Base-by-base conservation (phyloP, 2,113 vertebrate genomes). In the Catagonus wagneri region DNA sequence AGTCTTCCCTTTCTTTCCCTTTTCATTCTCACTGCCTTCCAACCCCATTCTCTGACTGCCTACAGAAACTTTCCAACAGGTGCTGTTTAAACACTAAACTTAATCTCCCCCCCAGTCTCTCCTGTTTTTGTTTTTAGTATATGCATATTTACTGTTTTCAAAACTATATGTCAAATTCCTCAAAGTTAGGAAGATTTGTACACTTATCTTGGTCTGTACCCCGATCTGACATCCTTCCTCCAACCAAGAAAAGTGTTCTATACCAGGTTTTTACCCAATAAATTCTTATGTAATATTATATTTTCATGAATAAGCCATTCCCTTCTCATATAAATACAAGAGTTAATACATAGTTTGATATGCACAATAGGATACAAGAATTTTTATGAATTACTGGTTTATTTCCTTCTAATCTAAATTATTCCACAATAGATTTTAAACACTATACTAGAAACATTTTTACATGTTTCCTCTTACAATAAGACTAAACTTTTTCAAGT, bases 161-260 rank as follows among this genome's bases (percentile, higher is more conserved):
- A 94, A 85, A 78, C 22, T 60, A 39, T 92, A 90, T n/a, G 36
- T 52, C 20, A 75, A 11, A 56, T 84, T 90, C 39, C 23, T 90
- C 85, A 56, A 69, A 81, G 15, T 39, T 76, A 27, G 44, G 25
- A 78, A 61, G 7, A 87, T 58, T 36, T 86, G 74, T 90, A 85
- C 11, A 83, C 2, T 72, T 83, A 44, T 15, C 27, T 19, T 58
- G 58, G 20, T 39, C 61, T 63, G n/a, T 16, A 44, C 9, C 4
- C 25, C 39, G 11, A 56, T 50, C 12, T 81, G 54, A 27, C 11
- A 78, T 7, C 61, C 23, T 94, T 54, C n/a, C 10, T 89, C 76
- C 3, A 85, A 16, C 25, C 20, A 52, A 83, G 29, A 81, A 58
- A 19, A 80, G 29, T 89, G 4, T 32, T 81, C 50, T 78, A 61